Evolutionary conservation across 2,888 invertebrate genomes (phyloP), one percentile per base, ranked within the genome.

Genomic region (Vanessa cardui): DNA sequence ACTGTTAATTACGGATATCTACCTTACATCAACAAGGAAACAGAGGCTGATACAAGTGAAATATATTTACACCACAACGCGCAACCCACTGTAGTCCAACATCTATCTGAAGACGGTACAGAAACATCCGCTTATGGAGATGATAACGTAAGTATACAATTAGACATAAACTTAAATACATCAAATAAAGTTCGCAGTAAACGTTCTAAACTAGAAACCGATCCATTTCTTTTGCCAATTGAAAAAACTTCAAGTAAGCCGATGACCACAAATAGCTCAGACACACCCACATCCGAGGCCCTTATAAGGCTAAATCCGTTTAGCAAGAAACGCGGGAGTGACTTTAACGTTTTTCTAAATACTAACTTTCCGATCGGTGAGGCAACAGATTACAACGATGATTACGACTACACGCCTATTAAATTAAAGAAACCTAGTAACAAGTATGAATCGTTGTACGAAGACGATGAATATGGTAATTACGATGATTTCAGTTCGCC

Each of bases 101-200:
- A 89, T 79, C 80, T 92, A 71, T 77, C 80, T 65, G 83, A 83
- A 72, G 90, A 92, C 72, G 91, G 91, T 1, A 83, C 83, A 1
- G 89, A 85, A 64, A 83, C 88, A 0, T 87, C 91, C 26, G 91
- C 90, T 1, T 90, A 87, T 62, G 86, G 83, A 62, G 86, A 87
- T 31, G 86, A 90, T 21, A 84, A 87, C 74, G 92, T 92, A 89
- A 92, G 92, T 91, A 89, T 80, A 44, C 56, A 4, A 18, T 54
- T 54, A 26, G 26, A 54, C 16, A 16, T 54, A 54, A 31, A 26
- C 8, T 26, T 16, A 31, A 20, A 58, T 39, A 69, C 67, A 33
- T 64, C 62, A 68, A 76, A 70, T 50, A 71, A 68, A 67, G 79
- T 74, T 21, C 76, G 75, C 16, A 78, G 74, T 72, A 82, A 77